A percentile compares a stretch with the other conserved stretches of the same genome.
phyloP scores from a whole-genome alignment of 2,797 vertebrate species.

The Pseudochromis fuscus region DNA sequence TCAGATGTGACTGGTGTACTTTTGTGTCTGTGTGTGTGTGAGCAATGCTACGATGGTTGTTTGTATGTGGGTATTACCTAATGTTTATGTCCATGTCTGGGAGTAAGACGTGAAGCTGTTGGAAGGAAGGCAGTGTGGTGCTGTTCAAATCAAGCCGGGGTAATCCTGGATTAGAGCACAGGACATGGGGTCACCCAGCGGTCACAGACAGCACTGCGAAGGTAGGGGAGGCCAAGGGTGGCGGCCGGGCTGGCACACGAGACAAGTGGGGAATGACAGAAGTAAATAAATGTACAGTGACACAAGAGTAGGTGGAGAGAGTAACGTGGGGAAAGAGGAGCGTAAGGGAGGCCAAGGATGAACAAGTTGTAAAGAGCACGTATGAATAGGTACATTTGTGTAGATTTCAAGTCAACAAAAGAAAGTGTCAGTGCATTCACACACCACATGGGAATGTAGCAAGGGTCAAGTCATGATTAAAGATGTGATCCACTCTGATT shows the following conservation, averaged over 20 bases:
- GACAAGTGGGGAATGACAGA: conserved; percentile 36
- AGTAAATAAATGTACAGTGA: conserved; percentile 37
- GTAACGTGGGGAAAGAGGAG: background rate
- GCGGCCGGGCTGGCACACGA: conserved; percentile 37
- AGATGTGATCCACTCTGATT: conserved; percentile 2
- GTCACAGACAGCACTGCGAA: conserved; percentile 67
- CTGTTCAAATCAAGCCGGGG: conserved; percentile 63
- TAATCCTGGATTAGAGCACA: conserved; percentile 82
- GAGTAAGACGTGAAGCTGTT: conserved; percentile 40
- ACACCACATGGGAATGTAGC: background rate
- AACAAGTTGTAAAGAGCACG: background rate
- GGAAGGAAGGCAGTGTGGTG: conserved; percentile 42
- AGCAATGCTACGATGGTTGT: background rate
- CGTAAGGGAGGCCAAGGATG: background rate
- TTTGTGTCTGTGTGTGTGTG: conserved; percentile 4
- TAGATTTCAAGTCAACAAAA: background rate
- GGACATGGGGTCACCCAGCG: conserved; percentile 73
- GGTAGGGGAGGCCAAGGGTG: conserved; percentile 50
- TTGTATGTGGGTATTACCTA: conserved; percentile 18
- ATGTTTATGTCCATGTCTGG: conserved; percentile 38
- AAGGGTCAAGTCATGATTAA: conserved; percentile 8
- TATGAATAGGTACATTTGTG: conserved; percentile 9
- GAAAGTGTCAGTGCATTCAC: conserved; percentile 15
- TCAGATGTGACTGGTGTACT: conserved; percentile 6
- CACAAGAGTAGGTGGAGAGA: conserved; percentile 6